Conservation (phyloP, 1,140 invertebrate genomes). For the Calephelis nemesis region DNA sequence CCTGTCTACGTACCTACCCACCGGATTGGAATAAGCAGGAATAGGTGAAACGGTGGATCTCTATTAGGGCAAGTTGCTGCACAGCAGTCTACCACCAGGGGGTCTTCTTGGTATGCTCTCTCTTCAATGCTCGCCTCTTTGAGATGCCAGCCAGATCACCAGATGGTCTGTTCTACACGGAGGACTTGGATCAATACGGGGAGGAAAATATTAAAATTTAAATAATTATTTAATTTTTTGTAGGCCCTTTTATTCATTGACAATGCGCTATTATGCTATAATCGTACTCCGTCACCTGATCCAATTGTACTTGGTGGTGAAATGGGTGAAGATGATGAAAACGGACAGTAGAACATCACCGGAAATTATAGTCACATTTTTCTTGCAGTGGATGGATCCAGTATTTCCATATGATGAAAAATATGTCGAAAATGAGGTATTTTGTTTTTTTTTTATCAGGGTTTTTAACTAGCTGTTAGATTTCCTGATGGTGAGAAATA, state of each 20-base stretch:
- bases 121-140: no score
- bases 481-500: no score
- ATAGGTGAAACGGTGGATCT: no score
- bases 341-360: constrained; percentile 1
- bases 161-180: no score
- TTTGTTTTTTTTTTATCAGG: neutral
- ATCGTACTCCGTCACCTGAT: neutral
- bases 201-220: no score
- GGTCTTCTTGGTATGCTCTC: no score
- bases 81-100: no score
- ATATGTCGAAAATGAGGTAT: constrained; percentile 1
- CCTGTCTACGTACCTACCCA: no score
- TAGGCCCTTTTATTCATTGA: neutral
- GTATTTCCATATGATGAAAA: neutral
- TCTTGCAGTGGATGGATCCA: constrained; percentile 4
- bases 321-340: constrained; percentile 13
- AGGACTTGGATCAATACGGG: no score
- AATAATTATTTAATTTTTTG: neutral
- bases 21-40: no score
- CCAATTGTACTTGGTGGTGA: constrained; percentile 2
- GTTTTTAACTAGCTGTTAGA: neutral
- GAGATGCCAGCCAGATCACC: no score
- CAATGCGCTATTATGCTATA: neutral
- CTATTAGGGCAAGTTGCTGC: no score
- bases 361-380: neutral